Evolutionary conservation across 2,113 vertebrate genomes (phyloP).

Genomic region (Thamnophis sirtalis): DNA sequence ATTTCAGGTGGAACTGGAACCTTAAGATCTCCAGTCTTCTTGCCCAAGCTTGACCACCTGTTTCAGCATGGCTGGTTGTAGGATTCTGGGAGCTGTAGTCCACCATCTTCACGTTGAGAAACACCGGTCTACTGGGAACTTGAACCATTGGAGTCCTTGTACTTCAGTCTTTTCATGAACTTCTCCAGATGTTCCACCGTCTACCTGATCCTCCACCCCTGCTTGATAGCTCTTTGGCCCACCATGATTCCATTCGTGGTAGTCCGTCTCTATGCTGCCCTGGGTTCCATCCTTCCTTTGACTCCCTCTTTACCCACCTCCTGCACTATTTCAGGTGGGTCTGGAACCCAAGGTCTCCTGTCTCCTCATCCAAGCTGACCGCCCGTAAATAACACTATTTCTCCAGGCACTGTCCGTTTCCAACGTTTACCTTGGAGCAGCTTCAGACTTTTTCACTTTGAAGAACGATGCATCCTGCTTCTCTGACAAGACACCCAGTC

Average conservation of each 20-base stretch:
- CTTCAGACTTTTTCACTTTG: background rate
- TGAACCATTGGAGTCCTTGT: background rate
- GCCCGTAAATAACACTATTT: background rate
- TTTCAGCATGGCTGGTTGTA: background rate
- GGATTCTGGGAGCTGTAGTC: background rate
- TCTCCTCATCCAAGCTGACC: background rate
- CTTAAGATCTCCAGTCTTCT: background rate
- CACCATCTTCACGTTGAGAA: background rate
- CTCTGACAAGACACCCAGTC: background rate
- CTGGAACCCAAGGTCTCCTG: background rate
- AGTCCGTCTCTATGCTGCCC: background rate
- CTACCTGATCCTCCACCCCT: too few relatives aligned
- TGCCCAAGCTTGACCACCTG: background rate
- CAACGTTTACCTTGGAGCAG: constrained; percentile 1
- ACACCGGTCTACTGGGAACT: background rate
- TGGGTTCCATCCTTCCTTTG: background rate
- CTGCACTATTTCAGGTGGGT: background rate
- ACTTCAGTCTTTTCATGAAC: background rate
- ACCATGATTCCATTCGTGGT: background rate
- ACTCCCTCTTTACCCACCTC: background rate
- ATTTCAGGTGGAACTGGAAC: background rate
- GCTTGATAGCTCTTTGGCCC: background rate
- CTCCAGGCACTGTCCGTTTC: background rate
- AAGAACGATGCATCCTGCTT: background rate
- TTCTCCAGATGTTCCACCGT: background rate